Conservation (phyloP, 2,113 vertebrate genomes). For the Acanthisitta chloris region DNA sequence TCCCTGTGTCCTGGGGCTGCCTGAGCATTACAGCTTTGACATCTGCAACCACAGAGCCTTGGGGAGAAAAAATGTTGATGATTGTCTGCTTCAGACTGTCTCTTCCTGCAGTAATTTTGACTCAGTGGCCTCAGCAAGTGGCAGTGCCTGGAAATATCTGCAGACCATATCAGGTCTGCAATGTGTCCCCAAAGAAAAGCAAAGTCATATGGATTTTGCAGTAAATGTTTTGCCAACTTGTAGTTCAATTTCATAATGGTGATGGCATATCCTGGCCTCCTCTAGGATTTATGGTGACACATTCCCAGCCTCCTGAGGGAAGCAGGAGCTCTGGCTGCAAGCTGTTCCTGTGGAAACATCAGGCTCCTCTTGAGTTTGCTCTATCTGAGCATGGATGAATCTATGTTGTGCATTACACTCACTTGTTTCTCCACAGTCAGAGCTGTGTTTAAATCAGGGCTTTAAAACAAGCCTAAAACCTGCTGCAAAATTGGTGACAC, state of each 20-base stretch:
- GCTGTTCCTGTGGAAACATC: neutral
- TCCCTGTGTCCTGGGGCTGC: neutral
- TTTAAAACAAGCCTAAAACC: neutral
- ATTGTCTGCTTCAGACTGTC: neutral
- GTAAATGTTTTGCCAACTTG: neutral
- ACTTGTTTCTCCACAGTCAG: neutral
- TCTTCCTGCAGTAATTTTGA: neutral
- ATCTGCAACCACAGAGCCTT: neutral
- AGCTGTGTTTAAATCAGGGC: neutral
- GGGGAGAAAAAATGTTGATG: fast-evolving
- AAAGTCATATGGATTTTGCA: neutral
- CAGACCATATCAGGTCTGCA: neutral
- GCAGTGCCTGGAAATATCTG: neutral
- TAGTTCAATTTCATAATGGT: neutral
- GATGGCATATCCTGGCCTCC: neutral
- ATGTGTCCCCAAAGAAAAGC: neutral
- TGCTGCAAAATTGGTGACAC: neutral
- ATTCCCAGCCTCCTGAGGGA: neutral
- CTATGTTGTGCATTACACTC: fast-evolving
- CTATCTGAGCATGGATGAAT: fast-evolving
- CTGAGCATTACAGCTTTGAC: neutral
- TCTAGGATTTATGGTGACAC: neutral
- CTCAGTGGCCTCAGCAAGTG: neutral
- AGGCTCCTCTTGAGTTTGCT: neutral
- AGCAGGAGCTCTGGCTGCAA: neutral